phyloP scores from a whole-genome alignment of 1,140 invertebrate species.

The Chlorops oryzae region DNA sequence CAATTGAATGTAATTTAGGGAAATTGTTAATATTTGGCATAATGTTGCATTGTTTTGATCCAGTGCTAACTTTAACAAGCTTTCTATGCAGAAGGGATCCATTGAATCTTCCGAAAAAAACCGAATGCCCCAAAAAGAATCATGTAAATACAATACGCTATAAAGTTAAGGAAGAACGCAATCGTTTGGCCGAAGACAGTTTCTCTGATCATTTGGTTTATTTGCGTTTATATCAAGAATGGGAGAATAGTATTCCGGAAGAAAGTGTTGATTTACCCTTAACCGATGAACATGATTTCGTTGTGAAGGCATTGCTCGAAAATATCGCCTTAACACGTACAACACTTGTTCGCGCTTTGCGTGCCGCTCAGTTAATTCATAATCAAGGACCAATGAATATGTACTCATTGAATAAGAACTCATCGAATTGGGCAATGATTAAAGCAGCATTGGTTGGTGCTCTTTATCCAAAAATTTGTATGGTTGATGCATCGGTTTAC shows the following conservation, averaged over 20 bases:
- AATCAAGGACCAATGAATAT: constrained; percentile 69
- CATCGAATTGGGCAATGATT: constrained; percentile 85
- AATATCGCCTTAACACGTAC: constrained; percentile 50
- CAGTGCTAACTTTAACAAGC: constrained; percentile 87
- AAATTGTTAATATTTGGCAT: constrained; percentile 89
- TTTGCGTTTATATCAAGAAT: constrained; percentile 77
- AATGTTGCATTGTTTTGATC: constrained; percentile 89
- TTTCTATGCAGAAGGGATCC: constrained; percentile 77
- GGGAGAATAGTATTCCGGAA: constrained; percentile 57
- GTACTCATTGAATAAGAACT: constrained; percentile 73
- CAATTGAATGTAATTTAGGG: constrained; percentile 83
- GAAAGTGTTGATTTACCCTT: constrained; percentile 17
- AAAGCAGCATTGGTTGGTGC: constrained; percentile 84
- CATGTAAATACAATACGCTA: constrained; percentile 57
- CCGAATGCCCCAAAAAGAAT: constrained; percentile 21
- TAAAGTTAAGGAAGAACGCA: constrained; percentile 51
- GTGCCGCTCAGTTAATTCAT: constrained; percentile 76
- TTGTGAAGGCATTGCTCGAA: constrained; percentile 33
- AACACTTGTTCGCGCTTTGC: constrained; percentile 77
- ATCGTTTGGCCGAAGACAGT: constrained; percentile 67
- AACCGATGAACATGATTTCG: constrained; percentile 32
- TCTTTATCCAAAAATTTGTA: constrained; percentile 80
- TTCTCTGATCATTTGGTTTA: constrained; percentile 90
- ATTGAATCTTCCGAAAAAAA: constrained; percentile 20
- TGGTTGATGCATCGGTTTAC: constrained; percentile 45